Evolutionary conservation across 2,113 vertebrate genomes (phyloP).

Genomic region (Oreochromis aureus): DNA sequence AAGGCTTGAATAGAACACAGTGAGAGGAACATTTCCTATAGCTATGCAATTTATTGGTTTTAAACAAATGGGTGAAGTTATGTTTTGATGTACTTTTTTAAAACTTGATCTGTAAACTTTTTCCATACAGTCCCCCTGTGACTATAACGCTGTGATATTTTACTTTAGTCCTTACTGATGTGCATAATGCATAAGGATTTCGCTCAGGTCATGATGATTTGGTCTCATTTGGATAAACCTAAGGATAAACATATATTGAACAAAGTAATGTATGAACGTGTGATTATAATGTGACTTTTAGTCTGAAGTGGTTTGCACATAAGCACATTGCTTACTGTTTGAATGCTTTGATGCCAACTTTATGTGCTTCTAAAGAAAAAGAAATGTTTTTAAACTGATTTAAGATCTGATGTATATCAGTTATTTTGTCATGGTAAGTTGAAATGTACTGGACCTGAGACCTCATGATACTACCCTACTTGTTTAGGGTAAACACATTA

Average conservation of each 20-base stretch:
- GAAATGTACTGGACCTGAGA: not conserved
- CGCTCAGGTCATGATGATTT: not conserved
- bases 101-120: not conserved
- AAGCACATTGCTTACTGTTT: not conserved
- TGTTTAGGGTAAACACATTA: not conserved
- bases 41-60: not conserved
- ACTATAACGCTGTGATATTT: not conserved
- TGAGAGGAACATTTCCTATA: not conserved
- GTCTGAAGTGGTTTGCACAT: not conserved
- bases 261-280: not conserved
- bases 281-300: not conserved
- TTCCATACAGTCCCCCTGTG: not conserved
- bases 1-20: not conserved
- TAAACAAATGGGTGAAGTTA: not conserved
- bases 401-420: not conserved
- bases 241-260: not conserved
- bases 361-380: not conserved
- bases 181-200: not conserved
- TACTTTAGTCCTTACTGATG: not conserved
- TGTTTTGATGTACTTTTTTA: not conserved
- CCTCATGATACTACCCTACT: not conserved
- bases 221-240: not conserved
- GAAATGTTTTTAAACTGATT: not conserved
- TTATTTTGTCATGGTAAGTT: not conserved
- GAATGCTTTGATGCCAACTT: not conserved